Evolutionary conservation across 2,113 vertebrate species (phyloP).

Genomic region (Phalacrocorax pelagicus): DNA sequence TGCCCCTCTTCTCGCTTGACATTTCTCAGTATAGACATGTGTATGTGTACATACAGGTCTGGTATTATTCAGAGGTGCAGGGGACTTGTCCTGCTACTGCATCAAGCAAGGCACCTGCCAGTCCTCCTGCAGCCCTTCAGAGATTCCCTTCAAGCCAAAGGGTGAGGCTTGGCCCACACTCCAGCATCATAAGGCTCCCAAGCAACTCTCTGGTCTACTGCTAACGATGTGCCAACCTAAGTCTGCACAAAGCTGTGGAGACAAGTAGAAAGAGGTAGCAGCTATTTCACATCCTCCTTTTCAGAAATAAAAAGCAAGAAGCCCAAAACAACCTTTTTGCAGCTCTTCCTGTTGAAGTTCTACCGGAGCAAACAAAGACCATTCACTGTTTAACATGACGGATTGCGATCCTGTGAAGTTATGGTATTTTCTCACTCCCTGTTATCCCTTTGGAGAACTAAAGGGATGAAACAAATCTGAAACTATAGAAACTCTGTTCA

Average conservation of each 20-base stretch:
- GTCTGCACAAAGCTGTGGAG: background rate
- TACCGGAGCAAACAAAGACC: background rate
- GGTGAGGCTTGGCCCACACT: background rate
- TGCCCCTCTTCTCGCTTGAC: background rate
- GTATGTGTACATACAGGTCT: background rate
- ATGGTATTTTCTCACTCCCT: background rate
- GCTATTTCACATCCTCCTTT: constrained; percentile 34
- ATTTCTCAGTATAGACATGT: background rate
- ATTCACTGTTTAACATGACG: background rate
- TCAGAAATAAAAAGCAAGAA: background rate
- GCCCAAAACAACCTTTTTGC: background rate
- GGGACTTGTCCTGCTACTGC: background rate
- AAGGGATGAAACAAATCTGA: background rate
- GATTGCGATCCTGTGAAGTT: background rate
- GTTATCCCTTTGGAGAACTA: background rate
- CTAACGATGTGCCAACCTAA: background rate
- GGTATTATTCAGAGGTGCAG: background rate
- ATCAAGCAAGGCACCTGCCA: background rate
- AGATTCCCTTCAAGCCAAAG: background rate
- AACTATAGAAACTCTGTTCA: background rate
- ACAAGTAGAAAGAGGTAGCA: background rate
- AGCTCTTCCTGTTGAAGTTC: constrained; percentile 10
- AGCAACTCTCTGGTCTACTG: background rate
- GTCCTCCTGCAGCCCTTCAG: background rate
- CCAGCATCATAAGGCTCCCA: accelerated